Conservation (phyloP, 1,140 invertebrate genomes). For the Drosophila subpulchrella region DNA sequence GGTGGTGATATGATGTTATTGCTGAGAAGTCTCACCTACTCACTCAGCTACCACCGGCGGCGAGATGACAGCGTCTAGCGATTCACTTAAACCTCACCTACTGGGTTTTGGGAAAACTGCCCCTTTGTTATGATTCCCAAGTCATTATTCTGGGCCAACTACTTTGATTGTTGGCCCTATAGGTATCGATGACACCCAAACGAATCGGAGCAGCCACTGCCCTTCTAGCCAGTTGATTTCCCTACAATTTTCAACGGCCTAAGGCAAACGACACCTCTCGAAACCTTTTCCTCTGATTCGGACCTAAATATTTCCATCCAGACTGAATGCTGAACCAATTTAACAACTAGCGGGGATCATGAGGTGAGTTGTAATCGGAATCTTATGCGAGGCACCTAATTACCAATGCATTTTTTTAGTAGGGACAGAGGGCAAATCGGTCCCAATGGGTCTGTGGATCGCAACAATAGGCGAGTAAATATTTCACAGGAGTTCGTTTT, state of each 20-base stretch:
- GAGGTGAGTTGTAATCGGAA: conserved; percentile 4
- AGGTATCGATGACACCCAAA: too few relatives aligned
- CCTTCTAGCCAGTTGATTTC: neutral
- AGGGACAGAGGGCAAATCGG: neutral
- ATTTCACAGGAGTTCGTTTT: too few relatives aligned
- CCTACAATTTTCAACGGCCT: conserved; percentile 1
- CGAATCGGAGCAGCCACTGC: conserved; percentile 4
- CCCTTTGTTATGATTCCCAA: too few relatives aligned
- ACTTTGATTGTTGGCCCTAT: too few relatives aligned
- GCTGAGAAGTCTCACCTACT: too few relatives aligned
- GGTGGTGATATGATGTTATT: too few relatives aligned
- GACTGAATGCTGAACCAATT: conserved; percentile 1
- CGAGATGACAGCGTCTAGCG: too few relatives aligned
- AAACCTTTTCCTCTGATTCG: conserved; percentile 3
- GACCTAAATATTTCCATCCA: conserved; percentile 1
- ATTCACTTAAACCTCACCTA: too few relatives aligned
- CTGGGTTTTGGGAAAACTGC: too few relatives aligned
- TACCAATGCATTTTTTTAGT: neutral
- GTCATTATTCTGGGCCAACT: too few relatives aligned
- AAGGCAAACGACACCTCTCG: neutral
- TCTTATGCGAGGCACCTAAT: neutral
- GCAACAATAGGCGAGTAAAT: conserved; percentile 4
- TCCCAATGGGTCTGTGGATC: neutral
- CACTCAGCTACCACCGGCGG: too few relatives aligned
- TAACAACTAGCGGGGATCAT: neutral